Conservation (phyloP, 2,113 vertebrate genomes). For the Dromaius novaehollandiae region DNA sequence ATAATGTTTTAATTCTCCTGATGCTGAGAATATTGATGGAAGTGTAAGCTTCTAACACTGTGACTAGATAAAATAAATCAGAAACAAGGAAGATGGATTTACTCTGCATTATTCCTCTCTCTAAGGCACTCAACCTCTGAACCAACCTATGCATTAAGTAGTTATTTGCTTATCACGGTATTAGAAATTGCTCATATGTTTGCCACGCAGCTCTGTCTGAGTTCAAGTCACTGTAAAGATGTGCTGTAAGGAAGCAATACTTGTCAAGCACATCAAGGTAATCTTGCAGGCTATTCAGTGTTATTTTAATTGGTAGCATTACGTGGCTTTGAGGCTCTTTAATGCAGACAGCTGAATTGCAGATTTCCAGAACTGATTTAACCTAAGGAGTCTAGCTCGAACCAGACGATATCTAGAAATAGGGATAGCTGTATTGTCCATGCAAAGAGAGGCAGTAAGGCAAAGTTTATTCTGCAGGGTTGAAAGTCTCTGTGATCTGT, state of each 20-base stretch:
- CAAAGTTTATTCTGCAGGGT: neutral
- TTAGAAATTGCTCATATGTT: neutral
- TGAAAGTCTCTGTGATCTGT: too few species aligned
- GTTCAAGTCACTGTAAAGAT: neutral
- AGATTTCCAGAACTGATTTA: neutral
- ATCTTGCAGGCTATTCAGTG: neutral
- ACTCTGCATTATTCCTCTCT: neutral
- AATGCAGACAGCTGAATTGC: neutral
- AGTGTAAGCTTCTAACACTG: neutral
- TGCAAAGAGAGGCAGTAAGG: neutral
- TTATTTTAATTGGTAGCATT: neutral
- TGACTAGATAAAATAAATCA: neutral
- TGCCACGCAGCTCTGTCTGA: too few species aligned
- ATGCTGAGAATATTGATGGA: neutral
- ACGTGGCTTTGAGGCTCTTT: neutral
- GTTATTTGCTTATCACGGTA: neutral
- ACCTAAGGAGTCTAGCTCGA: neutral
- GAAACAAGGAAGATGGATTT: neutral
- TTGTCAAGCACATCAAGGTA: neutral
- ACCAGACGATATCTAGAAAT: neutral
- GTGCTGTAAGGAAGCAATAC: neutral
- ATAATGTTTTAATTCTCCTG: neutral
- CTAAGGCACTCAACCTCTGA: neutral
- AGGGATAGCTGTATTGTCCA: neutral
- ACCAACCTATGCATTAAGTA: neutral